Conservation (phyloP, 2,797 vertebrate genomes). For the Sandelia bainsii region DNA sequence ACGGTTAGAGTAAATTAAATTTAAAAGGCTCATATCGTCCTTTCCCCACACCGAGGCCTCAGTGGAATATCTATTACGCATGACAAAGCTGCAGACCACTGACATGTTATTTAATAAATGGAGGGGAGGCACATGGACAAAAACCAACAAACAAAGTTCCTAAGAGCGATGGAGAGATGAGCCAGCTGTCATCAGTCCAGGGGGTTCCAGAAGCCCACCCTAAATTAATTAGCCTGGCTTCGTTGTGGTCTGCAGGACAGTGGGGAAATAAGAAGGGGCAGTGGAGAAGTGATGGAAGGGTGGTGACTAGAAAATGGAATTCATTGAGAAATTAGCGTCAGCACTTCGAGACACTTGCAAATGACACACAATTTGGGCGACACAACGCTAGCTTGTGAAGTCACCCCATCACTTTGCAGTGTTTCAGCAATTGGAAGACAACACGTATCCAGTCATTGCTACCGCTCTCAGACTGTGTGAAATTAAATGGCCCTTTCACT, state of each 20-base stretch:
- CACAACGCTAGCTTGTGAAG: constrained; percentile 41
- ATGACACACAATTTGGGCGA: constrained; percentile 82
- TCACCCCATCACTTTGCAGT: constrained; percentile 43
- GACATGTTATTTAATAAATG: constrained; percentile 90
- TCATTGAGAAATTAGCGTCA: constrained; percentile 93
- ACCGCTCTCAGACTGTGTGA: constrained; percentile 17
- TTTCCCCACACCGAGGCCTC: constrained; percentile 75
- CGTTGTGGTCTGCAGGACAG: constrained; percentile 80
- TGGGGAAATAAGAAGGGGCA: constrained; percentile 68
- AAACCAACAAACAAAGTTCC: constrained; percentile 84
- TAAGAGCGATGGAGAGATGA: constrained; percentile 76
- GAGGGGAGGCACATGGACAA: constrained; percentile 73
- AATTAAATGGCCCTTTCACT: constrained; percentile 34
- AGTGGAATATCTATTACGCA: constrained; percentile 85
- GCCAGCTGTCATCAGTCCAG: constrained; percentile 86
- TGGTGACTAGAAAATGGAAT: constrained; percentile 87
- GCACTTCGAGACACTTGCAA: constrained; percentile 85
- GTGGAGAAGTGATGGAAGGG: constrained; percentile 73
- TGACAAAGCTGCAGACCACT: constrained; percentile 84
- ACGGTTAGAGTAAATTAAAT: constrained; percentile 81
- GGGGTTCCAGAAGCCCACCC: constrained; percentile 77
- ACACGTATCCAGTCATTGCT: constrained; percentile 24
- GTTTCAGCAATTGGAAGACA: constrained; percentile 41
- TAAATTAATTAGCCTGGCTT: constrained; percentile 90
- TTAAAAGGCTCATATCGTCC: constrained; percentile 75